A percentile compares a stretch with the other conserved stretches of the same genome.
Conservation (phyloP, 2,113 vertebrate genomes). For the Pomatostomus ruficeps region DNA sequence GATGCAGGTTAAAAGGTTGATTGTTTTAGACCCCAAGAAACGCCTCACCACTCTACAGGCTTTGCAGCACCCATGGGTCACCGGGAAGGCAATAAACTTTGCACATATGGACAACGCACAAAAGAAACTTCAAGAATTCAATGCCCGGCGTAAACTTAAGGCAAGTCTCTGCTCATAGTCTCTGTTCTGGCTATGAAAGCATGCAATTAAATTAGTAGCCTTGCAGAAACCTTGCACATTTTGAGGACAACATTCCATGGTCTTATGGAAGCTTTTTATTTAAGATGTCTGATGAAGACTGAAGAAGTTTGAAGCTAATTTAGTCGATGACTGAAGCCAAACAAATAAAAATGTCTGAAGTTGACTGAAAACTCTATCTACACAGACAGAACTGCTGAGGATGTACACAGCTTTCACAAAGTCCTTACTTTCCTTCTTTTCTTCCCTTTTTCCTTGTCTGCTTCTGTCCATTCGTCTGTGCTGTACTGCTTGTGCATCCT, state of each 20-base stretch:
- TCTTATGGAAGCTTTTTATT: neutral
- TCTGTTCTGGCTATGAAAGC: neutral
- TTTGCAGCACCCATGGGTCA: constrained; percentile 87
- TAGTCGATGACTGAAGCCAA: neutral
- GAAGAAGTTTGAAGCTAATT: neutral
- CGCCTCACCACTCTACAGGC: constrained; percentile 84
- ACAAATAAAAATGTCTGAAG: neutral
- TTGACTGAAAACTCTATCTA: neutral
- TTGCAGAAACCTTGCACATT: neutral
- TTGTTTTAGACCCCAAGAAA: constrained; percentile 87
- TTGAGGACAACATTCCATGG: neutral
- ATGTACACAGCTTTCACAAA: neutral
- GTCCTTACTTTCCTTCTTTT: neutral
- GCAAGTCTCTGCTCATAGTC: constrained; percentile 43
- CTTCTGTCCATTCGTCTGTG: neutral
- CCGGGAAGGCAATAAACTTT: constrained; percentile 86
- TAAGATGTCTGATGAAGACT: neutral
- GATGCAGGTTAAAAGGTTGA: constrained; percentile 83
- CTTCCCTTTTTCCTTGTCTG: neutral
- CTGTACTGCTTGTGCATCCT: neutral
- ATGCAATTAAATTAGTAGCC: neutral
- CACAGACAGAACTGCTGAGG: neutral
- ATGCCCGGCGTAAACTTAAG: constrained; percentile 88
- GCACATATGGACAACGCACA: constrained; percentile 88
- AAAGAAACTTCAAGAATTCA: constrained; percentile 90